phyloP scores from a whole-genome alignment of 2,888 invertebrate genomes.

The Bombyx huttoni region DNA sequence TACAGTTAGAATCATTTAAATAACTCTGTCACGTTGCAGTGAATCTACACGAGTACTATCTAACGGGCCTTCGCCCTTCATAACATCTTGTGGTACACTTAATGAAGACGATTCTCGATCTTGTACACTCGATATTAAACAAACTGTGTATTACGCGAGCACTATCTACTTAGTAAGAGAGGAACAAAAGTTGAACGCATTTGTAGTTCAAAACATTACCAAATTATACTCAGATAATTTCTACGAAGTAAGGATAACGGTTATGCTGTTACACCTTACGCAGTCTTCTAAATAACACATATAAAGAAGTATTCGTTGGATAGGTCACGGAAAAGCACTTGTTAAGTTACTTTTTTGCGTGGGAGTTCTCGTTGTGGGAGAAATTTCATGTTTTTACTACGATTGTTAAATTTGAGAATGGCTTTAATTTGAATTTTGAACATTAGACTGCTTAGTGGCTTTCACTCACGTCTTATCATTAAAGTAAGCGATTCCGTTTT shows the following conservation, averaged over 20 bases:
- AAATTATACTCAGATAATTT: background rate
- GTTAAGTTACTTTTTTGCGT: conserved; percentile 1
- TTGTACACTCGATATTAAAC: background rate
- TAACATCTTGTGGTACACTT: conserved; percentile 19
- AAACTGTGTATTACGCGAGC: background rate
- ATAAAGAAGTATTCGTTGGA: background rate
- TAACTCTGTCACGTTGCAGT: conserved; percentile 49
- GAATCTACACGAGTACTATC: conserved; percentile 36
- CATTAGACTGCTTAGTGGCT: conserved; percentile 28
- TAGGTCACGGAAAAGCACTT: background rate
- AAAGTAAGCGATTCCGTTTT: conserved; percentile 33
- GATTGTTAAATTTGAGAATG: background rate
- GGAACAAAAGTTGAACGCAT: background rate
- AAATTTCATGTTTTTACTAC: background rate
- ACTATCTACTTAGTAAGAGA: background rate
- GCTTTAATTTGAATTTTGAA: background rate
- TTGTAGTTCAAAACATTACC: background rate
- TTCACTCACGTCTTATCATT: conserved; percentile 59
- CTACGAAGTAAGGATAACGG: background rate
- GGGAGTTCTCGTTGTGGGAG: background rate
- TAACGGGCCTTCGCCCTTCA: conserved; percentile 60
- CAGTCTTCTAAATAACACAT: too few relatives aligned
- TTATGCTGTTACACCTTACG: too few relatives aligned
- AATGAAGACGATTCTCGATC: background rate
- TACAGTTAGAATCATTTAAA: conserved; percentile 60